Evolutionary conservation across 2,797 vertebrate species (phyloP), one percentile per base, ranked within the genome.

Genomic region (Chelonia mydas): DNA sequence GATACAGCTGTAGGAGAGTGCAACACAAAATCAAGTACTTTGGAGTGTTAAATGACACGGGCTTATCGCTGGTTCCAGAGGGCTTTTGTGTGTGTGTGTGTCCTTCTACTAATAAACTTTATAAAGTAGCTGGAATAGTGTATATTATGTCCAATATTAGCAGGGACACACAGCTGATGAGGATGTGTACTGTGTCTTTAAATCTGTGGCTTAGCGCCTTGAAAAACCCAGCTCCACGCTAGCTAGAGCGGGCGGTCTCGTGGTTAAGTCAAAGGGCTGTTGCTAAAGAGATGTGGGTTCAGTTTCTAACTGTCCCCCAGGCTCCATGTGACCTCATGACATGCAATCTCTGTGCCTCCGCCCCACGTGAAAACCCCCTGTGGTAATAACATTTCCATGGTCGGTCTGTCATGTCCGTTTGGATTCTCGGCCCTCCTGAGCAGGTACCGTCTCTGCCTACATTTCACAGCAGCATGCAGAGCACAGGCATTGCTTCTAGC

Each of bases 1-100:
- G 19, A 6, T n/a, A 19, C 28, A 1, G 16, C 41, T 1, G 5
- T 19, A 79, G 41, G 10, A 0, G 77, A 49, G 72, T 59, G 4
- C 0, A 5, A 74, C 23, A 11, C 10, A 74, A 41, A 74, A 74
- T 41, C 41, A 11, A 45, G 37, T 74, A 41, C 11, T 27, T 74
- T 74, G 68, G 23, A 13, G 37, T 45, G 23, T 45, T 74, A 45
- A 23, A 41, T 45, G 37, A 74, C 11, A 45, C 3, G 37, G 21
- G 37, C 23, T n/a, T 6, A 65, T 74, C 41, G 68, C 68, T 45
- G 68, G 37, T 45, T 74, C 19, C 68, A 74, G 68, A 25, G 68
- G 68, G 11, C 19, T 41, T 41, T n/a, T 72, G 17, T 74, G 11
- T 25, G 59, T 61, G 57, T 61, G 59, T 15, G 31, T n/a, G 12